A percentile compares a stretch with the other conserved stretches of the same genome.
phyloP scores from a whole-genome alignment of 1,140 invertebrate genomes.

The Drosophila saltans region DNA sequence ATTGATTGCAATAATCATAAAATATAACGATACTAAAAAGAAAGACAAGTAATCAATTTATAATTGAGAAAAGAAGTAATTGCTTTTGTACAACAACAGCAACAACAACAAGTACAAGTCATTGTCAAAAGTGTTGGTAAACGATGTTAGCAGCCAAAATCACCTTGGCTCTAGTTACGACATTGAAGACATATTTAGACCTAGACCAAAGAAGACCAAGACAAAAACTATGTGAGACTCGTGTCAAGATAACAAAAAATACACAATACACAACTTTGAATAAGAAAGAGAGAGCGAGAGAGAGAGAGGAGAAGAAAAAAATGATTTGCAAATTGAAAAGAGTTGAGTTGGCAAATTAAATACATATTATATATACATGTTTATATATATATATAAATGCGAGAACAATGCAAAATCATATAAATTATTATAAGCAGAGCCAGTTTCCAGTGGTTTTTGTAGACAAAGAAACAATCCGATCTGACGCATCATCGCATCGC shows the following conservation, averaged over 20 bases:
- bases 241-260: slow-evolving; percentile 25
- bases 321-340: slow-evolving; percentile 65
- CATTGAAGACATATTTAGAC: slow-evolving; percentile 48
- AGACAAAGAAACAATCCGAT: slow-evolving; percentile 33
- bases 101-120: slow-evolving; percentile 13
- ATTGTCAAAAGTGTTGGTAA: slow-evolving; percentile 54
- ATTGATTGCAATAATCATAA: slow-evolving; percentile 77
- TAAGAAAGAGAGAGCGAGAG: too few species aligned
- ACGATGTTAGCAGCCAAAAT: neutral
- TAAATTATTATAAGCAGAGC: slow-evolving; percentile 51
- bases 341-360: slow-evolving; percentile 44
- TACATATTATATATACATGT: slow-evolving; percentile 35
- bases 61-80: slow-evolving; percentile 71
- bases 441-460: slow-evolving; percentile 22
- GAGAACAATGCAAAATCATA: slow-evolving; percentile 55
- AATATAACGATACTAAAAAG: slow-evolving; percentile 42
- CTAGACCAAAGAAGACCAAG: slow-evolving; percentile 39
- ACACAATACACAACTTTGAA: neutral
- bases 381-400: slow-evolving; percentile 33
- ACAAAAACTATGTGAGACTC: slow-evolving; percentile 24
- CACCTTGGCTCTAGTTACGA: slow-evolving; percentile 38
- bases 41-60: slow-evolving; percentile 64
- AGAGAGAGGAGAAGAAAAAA: neutral
- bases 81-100: slow-evolving; percentile 38
- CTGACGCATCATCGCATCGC: slow-evolving; percentile 27